These are phyloP conservation scores for Caenorhabditis briggsae DNA, from an alignment of 1,140 invertebrate species.

Conservation along the genomic window DNA sequence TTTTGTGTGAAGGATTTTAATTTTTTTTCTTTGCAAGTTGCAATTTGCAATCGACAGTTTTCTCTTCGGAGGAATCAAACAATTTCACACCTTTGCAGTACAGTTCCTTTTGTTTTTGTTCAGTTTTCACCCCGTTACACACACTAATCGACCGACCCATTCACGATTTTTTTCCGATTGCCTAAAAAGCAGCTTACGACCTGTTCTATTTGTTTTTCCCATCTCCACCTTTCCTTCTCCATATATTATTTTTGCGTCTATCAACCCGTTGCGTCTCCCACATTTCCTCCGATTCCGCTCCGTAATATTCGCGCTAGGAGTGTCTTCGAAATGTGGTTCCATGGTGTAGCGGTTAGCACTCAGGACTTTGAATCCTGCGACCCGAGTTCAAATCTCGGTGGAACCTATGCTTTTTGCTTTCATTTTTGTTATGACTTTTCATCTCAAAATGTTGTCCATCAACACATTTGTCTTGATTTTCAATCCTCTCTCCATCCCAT, in stretches of 20 bases:
- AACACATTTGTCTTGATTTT: not conserved
- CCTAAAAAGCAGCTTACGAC: conserved; percentile 39
- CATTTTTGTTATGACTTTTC: not conserved
- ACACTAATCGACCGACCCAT: conserved; percentile 24
- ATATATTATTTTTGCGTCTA: not conserved
- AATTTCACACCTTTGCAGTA: not conserved
- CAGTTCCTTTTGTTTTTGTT: conserved; percentile 14
- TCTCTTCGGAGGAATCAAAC: too few species aligned
- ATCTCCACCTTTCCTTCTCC: not conserved
- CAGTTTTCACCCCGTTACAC: not conserved
- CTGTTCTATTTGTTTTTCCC: conserved; percentile 28
- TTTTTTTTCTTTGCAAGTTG: too few species aligned
- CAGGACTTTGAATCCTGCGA: conserved; percentile 78
- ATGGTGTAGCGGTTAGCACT: conserved; percentile 78
- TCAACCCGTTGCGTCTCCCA: not conserved
- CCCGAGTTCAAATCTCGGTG: conserved; percentile 76
- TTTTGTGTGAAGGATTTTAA: too few species aligned
- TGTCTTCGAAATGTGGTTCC: conserved; percentile 2
- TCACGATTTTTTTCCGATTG: conserved; percentile 43
- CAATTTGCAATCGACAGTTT: too few species aligned
- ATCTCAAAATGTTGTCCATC: not conserved
- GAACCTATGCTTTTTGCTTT: conserved; percentile 63
- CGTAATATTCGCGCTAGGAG: not conserved
- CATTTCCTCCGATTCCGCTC: not conserved
- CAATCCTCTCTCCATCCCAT: not conserved